Evolutionary conservation across 2,888 invertebrate genomes (phyloP).

Genomic region (Stramonita haemastoma): DNA sequence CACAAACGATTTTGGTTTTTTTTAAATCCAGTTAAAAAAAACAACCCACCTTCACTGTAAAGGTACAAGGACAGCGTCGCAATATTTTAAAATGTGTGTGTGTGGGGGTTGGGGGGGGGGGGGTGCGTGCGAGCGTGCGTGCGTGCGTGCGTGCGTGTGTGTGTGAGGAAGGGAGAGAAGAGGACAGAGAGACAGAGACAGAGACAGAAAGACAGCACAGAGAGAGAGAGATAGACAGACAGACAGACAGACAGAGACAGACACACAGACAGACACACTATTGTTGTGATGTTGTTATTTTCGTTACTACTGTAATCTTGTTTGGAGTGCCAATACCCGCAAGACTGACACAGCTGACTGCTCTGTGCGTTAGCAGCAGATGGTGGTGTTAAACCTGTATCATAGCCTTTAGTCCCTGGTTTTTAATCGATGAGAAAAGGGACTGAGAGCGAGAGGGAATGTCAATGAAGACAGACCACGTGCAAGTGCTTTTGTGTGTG

Average conservation of each 20-base stretch:
- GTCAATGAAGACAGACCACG: background rate
- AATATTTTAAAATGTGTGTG: too few species aligned
- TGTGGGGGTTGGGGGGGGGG: background rate
- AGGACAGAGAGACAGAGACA: too few species aligned
- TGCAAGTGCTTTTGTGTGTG: background rate
- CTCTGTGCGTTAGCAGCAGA: background rate
- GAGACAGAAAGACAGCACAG: too few species aligned
- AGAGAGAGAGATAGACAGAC: background rate
- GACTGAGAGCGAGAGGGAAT: background rate
- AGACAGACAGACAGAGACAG: background rate
- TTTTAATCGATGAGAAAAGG: background rate
- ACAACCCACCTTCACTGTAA: too few species aligned
- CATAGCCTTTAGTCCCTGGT: too few species aligned
- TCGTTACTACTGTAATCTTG: too few species aligned
- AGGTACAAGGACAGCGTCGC: too few species aligned
- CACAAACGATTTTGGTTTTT: too few species aligned
- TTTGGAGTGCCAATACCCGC: background rate
- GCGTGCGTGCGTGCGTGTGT: background rate
- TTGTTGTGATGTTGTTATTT: too few species aligned
- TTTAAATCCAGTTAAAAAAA: too few species aligned
- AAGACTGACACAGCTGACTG: background rate
- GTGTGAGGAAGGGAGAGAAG: too few species aligned
- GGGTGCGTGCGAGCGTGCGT: background rate
- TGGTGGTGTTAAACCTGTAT: too few species aligned
- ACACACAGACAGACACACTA: background rate